Conservation (phyloP, 1,140 invertebrate genomes). For the Drosophila arizonae region DNA sequence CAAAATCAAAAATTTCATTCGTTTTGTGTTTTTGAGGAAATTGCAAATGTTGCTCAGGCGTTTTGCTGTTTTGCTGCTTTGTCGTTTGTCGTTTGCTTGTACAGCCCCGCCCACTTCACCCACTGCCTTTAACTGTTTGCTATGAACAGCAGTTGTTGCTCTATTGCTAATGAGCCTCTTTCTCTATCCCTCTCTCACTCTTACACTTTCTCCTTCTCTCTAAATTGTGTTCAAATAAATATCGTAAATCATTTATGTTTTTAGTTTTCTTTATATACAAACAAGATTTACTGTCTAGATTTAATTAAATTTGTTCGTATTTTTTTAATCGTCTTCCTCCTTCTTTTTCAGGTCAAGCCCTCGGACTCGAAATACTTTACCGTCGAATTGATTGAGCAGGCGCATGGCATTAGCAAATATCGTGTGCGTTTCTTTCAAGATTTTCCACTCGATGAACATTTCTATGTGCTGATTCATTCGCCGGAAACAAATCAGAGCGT, state of each 20-base stretch:
- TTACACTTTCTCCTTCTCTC: too few species aligned
- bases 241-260: slow-evolving; percentile 9
- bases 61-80: neutral
- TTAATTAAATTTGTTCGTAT: slow-evolving; percentile 8
- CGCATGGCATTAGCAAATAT: slow-evolving; percentile 62
- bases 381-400: slow-evolving; percentile 60
- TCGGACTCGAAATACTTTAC: slow-evolving; percentile 54
- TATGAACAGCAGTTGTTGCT: slow-evolving; percentile 18
- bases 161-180: neutral
- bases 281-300: slow-evolving; percentile 5
- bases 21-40: slow-evolving; percentile 22
- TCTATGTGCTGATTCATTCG: slow-evolving; percentile 52
- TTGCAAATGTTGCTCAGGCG: slow-evolving; percentile 31
- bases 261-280: neutral
- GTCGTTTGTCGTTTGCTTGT: neutral
- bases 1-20: slow-evolving; percentile 30
- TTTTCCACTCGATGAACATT: slow-evolving; percentile 53
- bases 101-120: neutral
- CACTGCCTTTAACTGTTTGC: neutral
- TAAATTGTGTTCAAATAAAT: neutral
- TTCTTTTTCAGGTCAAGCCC: slow-evolving; percentile 45
- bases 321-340: slow-evolving; percentile 2
- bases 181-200: too few species aligned
- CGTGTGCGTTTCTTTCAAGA: slow-evolving; percentile 46
- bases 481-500: slow-evolving; percentile 60